phyloP scores from a whole-genome alignment of 2,797 vertebrate species.

The Gila robusta region DNA sequence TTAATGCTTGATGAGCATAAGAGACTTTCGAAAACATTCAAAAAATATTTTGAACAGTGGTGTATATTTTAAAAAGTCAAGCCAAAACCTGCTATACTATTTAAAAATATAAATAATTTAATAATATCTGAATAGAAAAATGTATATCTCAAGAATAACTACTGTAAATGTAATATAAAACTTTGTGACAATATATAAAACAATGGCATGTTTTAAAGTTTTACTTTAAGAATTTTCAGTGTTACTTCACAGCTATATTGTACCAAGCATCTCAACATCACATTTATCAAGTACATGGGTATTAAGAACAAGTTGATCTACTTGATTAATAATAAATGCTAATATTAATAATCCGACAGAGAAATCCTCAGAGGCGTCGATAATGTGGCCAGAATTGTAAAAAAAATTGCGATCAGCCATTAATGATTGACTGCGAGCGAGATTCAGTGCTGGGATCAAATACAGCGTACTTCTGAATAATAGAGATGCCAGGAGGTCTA shows the following conservation, averaged over 20 bases:
- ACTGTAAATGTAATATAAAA: not conserved
- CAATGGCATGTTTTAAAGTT: too few relatives aligned
- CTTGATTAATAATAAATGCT: constrained; percentile 50
- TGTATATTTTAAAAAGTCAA: not conserved
- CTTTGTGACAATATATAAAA: too few relatives aligned
- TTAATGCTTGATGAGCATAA: constrained; percentile 1
- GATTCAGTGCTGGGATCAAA: constrained; percentile 75
- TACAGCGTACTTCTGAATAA: constrained; percentile 77
- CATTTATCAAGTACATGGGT: not conserved
- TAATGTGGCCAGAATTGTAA: constrained; percentile 50
- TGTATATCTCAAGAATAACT: not conserved
- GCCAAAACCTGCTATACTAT: not conserved
- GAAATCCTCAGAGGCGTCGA: constrained; percentile 12
- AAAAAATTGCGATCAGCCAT: constrained; percentile 67
- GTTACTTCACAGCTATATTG: not conserved
- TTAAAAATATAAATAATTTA: not conserved
- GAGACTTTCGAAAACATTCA: not conserved
- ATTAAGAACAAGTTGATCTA: constrained; percentile 29
- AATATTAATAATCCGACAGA: constrained; percentile 46
- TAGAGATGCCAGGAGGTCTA: constrained; percentile 67
- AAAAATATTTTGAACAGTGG: not conserved
- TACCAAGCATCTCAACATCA: constrained; percentile 21
- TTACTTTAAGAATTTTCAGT: too few relatives aligned
- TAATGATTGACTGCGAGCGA: constrained; percentile 74
- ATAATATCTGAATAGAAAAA: not conserved